phyloP scores from a whole-genome alignment of 2,113 vertebrate genomes.

The Regulus satrapa region DNA sequence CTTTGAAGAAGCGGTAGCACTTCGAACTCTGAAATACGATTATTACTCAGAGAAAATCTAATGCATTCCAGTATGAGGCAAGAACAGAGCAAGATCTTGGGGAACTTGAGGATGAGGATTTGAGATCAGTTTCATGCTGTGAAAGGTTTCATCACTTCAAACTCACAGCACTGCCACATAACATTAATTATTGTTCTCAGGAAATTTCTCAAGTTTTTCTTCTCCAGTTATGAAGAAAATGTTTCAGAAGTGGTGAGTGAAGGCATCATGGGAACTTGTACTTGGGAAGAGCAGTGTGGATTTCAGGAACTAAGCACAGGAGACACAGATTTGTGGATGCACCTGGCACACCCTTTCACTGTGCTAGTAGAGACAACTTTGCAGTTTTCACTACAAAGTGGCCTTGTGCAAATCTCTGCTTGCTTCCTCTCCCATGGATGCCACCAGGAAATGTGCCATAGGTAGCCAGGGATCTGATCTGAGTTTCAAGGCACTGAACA shows the following conservation, averaged over 20 bases:
- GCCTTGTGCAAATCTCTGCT: neutral
- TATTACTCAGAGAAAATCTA: neutral
- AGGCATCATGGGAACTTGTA: neutral
- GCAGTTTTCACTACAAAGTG: neutral
- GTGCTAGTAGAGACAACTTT: neutral
- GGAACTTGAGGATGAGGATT: neutral
- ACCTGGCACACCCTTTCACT: rapidly evolving
- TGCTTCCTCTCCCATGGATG: neutral
- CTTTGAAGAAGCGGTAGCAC: neutral
- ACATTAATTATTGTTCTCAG: neutral
- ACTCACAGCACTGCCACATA: neutral
- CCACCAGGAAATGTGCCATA: rapidly evolving
- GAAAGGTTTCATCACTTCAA: neutral
- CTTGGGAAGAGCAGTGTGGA: neutral
- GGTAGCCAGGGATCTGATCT: neutral
- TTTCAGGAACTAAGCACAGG: neutral
- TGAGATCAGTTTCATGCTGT: neutral
- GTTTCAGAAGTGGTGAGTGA: neutral
- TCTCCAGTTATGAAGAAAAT: neutral
- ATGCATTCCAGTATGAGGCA: neutral
- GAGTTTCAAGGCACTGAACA: neutral
- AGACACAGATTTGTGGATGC: rapidly evolving
- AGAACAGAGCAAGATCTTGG: neutral
- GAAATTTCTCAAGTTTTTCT: neutral
- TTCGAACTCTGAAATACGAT: neutral